These are phyloP conservation scores for Battus philenor DNA, from an alignment of 1,140 invertebrate genomes.

Conservation along the genomic window DNA sequence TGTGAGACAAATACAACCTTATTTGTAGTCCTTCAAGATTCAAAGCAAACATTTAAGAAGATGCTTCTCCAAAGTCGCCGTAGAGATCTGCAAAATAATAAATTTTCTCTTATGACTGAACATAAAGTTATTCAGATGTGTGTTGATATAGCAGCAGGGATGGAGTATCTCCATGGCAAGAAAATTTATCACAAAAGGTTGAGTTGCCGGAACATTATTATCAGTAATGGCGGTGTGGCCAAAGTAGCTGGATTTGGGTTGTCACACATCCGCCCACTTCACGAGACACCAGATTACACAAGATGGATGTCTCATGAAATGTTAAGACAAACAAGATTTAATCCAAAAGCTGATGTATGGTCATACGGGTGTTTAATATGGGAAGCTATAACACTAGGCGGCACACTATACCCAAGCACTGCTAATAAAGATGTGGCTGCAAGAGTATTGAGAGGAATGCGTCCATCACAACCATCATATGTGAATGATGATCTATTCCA, in stretches of 20 bases:
- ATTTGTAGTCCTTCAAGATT: slow-evolving; percentile 82
- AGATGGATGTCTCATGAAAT: slow-evolving; percentile 88
- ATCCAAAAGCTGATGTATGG: slow-evolving; percentile 87
- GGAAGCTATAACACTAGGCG: slow-evolving; percentile 90
- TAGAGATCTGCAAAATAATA: slow-evolving; percentile 77
- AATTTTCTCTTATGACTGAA: slow-evolving; percentile 80
- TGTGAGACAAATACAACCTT: slow-evolving; percentile 85
- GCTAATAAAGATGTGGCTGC: slow-evolving; percentile 82
- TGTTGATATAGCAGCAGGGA: slow-evolving; percentile 78
- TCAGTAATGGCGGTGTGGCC: slow-evolving; percentile 78
- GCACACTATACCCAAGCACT: slow-evolving; percentile 85
- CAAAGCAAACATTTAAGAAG: slow-evolving; percentile 82
- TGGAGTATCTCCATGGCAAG: slow-evolving; percentile 79
- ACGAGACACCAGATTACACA: slow-evolving; percentile 80
- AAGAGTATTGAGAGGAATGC: slow-evolving; percentile 80
- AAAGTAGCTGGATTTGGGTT: slow-evolving; percentile 86
- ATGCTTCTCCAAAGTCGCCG: slow-evolving; percentile 79
- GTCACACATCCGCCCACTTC: slow-evolving; percentile 64
- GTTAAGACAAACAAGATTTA: slow-evolving; percentile 80
- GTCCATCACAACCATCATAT: slow-evolving; percentile 83
- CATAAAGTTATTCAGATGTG: slow-evolving; percentile 76
- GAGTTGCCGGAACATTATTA: slow-evolving; percentile 81
- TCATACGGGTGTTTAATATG: slow-evolving; percentile 88
- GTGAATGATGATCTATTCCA: slow-evolving; percentile 88
- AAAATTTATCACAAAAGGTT: slow-evolving; percentile 84